Evolutionary conservation across 2,113 vertebrate genomes (phyloP), one percentile per base, ranked within the genome.

Genomic region (Cebus imitator): DNA sequence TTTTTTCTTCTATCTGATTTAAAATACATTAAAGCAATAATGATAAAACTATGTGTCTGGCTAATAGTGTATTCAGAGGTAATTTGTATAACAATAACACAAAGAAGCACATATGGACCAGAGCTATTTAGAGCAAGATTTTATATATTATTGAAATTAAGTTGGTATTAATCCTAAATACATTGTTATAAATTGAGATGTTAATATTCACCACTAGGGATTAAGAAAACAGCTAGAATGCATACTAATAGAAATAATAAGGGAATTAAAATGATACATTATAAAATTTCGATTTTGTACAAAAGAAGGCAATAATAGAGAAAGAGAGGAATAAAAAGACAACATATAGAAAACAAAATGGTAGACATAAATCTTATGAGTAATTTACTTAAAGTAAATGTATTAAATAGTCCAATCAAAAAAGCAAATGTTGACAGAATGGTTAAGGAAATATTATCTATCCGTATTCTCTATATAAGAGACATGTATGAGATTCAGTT

Each of bases 1-100:
- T 55, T 96, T 82, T 75, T 13, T 8, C 68, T 87, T 55, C 50
- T 20, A 30, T 25, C 37, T 70, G 40, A 58, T 86, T 85, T 81
- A 68, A 96, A 66, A 85, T 45, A 90, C 14, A 81, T 64, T 91
- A 96, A 81, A 68, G 17, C 30, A 95, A 30, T 48, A 78, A 83
- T 23, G 73, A 45, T 93, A 73, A 79, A 88, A 68, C 23, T 70
- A 30, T 52, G 20, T 68, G 61, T 52, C 87, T 45, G 18, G 5
- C 2, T 89, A 68, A 72, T 48, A 50, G 12, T 87, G 21, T 58
- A 43, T 66, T 72, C 50, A 25, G 32, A 84, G 66, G 4, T 91
- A 75, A 82, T 95, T 93, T 88, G 17, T 58, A 45, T 88, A 80
- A 68, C 17, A 93, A 37, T 48, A 80, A n/a, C 35, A 94, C 20